Evolutionary conservation across 2,113 vertebrate species (phyloP), one percentile per base, ranked within the genome.

Genomic region (Dendropsophus ebraccatus): DNA sequence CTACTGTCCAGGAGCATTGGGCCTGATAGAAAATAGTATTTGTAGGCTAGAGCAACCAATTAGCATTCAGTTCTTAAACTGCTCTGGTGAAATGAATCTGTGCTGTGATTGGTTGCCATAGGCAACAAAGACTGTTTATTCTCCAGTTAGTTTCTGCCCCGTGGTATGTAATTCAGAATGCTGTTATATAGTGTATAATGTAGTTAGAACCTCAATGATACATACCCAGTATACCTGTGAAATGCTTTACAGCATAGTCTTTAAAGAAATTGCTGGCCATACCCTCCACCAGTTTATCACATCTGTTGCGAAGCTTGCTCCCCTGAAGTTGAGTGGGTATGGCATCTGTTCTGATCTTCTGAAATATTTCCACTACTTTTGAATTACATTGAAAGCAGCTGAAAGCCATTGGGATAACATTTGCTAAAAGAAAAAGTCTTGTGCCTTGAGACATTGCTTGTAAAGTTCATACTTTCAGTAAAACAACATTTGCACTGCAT

Each of bases 231-330:
- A 54, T 4, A 17, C 75, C 28, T 32, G 75, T 19, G 28, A 54
- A 78, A 25, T 78, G 49, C 1, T 78, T 78, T 54, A 50, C 30
- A 11, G 75, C 75, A 35, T 78, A 78, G 28, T 78, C 75, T 49
- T 56, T 78, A 19, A 54, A 78, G 47, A 78, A 78, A 32, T 30
- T 78, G 16, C 16, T 28, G 9, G n/a, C 28, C 49, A 78, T 54
- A 0, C 49, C 75, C 50, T 32, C 23, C 28, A 54, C 0, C 49
- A 78, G 28, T 32, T 11, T 23, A 2, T 78, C 49, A 32, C 49
- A 54, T 2, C 49, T 6, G n/a, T 21, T 78, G 8, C 28, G 47
- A 14, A 78, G 49, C 3, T 19, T 32, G 49, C 10, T 2, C 0
- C 35, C 75, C 21, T 16, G 12, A 10, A 78, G 1, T 1, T 28